Conservation (phyloP, 1,140 invertebrate genomes). For the Archivesica marissinica region DNA sequence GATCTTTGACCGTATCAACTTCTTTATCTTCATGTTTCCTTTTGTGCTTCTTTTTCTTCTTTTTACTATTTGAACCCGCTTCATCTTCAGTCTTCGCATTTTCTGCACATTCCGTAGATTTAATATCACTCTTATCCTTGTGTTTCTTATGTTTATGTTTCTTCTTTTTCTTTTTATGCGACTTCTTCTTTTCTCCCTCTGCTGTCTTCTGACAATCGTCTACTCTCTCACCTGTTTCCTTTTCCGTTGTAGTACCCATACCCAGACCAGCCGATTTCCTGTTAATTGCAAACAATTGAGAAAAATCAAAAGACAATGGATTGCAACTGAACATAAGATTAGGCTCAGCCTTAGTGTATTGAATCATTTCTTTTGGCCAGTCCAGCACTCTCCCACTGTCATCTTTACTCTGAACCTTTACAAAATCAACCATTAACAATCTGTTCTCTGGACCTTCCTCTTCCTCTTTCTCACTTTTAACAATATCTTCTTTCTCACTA, state of each 20-base stretch:
- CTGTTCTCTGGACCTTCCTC: slow-evolving; percentile 16
- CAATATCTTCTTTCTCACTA: neutral
- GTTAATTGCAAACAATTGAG: slow-evolving; percentile 40
- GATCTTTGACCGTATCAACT: slow-evolving; percentile 39
- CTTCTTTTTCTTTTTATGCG: slow-evolving; percentile 62
- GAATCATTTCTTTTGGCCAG: slow-evolving; percentile 71
- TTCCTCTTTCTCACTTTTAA: slow-evolving; percentile 25
- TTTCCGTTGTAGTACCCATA: slow-evolving; percentile 9
- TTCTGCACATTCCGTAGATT: slow-evolving; percentile 21
- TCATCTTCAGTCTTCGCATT: slow-evolving; percentile 7
- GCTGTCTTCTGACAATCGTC: slow-evolving; percentile 36
- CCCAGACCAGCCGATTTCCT: slow-evolving; percentile 27
- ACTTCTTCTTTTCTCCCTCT: slow-evolving; percentile 49
- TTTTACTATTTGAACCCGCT: slow-evolving; percentile 56
- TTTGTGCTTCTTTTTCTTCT: slow-evolving; percentile 69
- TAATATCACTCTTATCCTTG: slow-evolving; percentile 48
- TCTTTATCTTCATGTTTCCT: slow-evolving; percentile 61
- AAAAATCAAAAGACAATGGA: slow-evolving; percentile 72
- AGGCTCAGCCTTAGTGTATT: slow-evolving; percentile 66
- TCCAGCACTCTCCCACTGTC: slow-evolving; percentile 65
- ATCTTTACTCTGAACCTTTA: slow-evolving; percentile 70
- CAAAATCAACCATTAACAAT: slow-evolving; percentile 48
- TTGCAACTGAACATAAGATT: slow-evolving; percentile 68
- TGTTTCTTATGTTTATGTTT: slow-evolving; percentile 67
- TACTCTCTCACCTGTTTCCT: neutral